phyloP scores from a whole-genome alignment of 2,113 vertebrate species.

The Phoenicopterus ruber region DNA sequence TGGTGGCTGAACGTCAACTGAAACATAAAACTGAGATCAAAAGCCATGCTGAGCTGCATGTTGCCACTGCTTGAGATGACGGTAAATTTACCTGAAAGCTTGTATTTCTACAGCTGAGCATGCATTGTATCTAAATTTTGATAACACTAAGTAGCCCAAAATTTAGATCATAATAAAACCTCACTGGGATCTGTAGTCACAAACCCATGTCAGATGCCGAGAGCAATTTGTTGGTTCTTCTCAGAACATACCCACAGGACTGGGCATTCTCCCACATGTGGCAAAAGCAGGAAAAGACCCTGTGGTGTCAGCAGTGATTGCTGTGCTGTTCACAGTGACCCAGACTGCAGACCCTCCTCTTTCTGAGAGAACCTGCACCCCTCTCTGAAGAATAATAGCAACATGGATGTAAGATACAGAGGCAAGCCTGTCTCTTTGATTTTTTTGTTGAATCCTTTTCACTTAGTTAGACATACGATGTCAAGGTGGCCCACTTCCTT shows the following conservation, averaged over 20 bases:
- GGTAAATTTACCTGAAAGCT: not conserved
- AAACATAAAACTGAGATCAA: not conserved
- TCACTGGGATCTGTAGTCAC: not conserved
- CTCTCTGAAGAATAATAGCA: not conserved
- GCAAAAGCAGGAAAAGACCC: not conserved
- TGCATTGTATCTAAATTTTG: not conserved
- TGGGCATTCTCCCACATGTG: rapidly evolving
- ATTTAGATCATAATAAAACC: not conserved
- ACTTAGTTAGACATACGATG: too few species aligned
- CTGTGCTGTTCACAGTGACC: not conserved
- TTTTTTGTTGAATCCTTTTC: not conserved
- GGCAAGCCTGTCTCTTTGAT: not conserved
- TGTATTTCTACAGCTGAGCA: not conserved
- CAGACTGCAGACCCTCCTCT: not conserved
- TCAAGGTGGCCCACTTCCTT: not conserved
- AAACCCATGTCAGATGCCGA: not conserved
- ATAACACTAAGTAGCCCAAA: not conserved
- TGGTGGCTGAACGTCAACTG: not conserved
- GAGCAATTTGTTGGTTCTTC: not conserved
- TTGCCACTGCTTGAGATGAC: not conserved
- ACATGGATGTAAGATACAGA: not conserved
- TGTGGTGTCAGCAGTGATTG: rapidly evolving
- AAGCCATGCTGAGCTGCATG: not conserved
- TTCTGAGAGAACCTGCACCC: not conserved
- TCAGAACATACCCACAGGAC: not conserved